These are phyloP conservation scores for Hippocampus kuda DNA, from an alignment of 2,797 vertebrate genomes.

Conservation along the genomic window DNA sequence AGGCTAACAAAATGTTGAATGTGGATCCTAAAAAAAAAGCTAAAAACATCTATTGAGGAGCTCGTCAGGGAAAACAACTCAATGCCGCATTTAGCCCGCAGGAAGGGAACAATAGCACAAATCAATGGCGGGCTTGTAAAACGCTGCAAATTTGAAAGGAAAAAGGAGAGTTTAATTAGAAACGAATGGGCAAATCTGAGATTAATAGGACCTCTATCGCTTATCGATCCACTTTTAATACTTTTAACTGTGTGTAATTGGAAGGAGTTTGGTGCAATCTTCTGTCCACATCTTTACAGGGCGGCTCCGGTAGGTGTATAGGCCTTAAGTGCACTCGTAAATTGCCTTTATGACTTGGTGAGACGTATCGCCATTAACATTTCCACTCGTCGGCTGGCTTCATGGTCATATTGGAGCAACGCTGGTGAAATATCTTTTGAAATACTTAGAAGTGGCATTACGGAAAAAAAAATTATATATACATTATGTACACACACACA, in stretches of 20 bases:
- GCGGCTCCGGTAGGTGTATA: conserved; percentile 59
- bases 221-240: conserved; percentile 63
- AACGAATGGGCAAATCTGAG: conserved; percentile 44
- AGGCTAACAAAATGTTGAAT: conserved; percentile 4
- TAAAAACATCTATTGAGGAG: background rate
- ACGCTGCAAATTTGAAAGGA: conserved; percentile 39
- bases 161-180: conserved; percentile 34
- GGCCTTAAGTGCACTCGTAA: conserved; percentile 69
- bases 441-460: conserved; percentile 56
- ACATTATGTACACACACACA: background rate
- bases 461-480: conserved; percentile 11
- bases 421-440: conserved; percentile 47
- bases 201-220: conserved; percentile 52
- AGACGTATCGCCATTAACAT: conserved; percentile 69
- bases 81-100: conserved; percentile 31
- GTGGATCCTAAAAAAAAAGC: background rate
- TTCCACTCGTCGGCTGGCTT: conserved; percentile 62
- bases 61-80: background rate
- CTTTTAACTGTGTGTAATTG: conserved; percentile 66
- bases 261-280: conserved; percentile 54
- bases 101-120: conserved; percentile 47
- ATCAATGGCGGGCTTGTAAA: conserved; percentile 51
- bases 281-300: conserved; percentile 64
- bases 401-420: conserved; percentile 59
- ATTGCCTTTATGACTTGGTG: conserved; percentile 67